These are phyloP conservation scores for Homarus gammarus DNA, from an alignment of 2,888 invertebrate genomes.

Conservation along the genomic window DNA sequence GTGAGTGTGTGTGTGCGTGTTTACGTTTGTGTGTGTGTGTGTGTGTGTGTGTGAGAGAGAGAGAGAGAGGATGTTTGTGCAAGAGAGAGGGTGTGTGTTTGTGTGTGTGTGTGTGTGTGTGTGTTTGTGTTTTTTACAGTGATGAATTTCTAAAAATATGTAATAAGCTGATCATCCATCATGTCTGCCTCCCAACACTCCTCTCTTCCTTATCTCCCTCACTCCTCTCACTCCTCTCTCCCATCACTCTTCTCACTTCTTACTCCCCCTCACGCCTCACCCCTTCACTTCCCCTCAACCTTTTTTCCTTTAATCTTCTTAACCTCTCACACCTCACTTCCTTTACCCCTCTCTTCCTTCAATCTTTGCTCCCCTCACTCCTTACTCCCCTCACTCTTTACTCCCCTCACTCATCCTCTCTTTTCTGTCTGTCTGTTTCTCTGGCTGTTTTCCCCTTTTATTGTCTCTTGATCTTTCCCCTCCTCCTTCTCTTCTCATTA, in stretches of 20 bases:
- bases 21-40: too few species aligned
- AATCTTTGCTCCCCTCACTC: background rate
- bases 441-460: background rate
- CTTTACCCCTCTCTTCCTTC: constrained; percentile 1
- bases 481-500: background rate
- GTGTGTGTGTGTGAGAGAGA: too few species aligned
- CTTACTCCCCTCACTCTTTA: background rate
- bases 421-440: background rate
- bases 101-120: background rate
- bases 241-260: background rate
- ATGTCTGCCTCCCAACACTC: background rate
- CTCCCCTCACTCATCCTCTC: background rate
- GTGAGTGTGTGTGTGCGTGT: too few species aligned
- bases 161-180: background rate
- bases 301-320: background rate
- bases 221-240: background rate
- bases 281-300: background rate
- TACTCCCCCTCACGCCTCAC: background rate
- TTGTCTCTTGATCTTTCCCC: background rate
- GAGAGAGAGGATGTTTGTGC: background rate
- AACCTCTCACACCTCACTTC: background rate
- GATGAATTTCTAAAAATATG: background rate
- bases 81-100: background rate
- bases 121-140: background rate
- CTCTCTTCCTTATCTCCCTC: background rate